Base-by-base conservation (phyloP, 2,797 vertebrate species). In the Trichosurus vulpecula region DNA sequence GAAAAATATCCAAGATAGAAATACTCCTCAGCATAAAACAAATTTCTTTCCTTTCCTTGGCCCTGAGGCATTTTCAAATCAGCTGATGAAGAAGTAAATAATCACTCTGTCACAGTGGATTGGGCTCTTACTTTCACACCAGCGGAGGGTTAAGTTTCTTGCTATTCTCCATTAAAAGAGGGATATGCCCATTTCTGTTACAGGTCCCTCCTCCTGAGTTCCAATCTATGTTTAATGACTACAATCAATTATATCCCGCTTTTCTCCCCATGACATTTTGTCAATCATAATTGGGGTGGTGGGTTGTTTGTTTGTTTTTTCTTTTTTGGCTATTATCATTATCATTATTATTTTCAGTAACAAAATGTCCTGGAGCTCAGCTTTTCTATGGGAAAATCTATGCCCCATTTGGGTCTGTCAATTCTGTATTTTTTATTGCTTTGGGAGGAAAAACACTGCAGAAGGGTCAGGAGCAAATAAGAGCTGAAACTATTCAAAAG, bases 301-400 rank as follows among this genome's bases (percentile, higher is more conserved):
- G 87, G 81, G 74, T 47, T 87, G 41, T 87, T 87, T 81, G 74
- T 81, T 81, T 81, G n/a, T 22, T 47, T 81, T 47, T 47, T 31
- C 11, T 61, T 35, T 96, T 93, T 91, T 94, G 55, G 92, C 91
- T 93, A 90, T 96, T 95, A 95, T 94, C 93, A 96, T 51, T 90
- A 94, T 96, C 94, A 56, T 97, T 96, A 96, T 97, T 97, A 97
- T 97, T 98, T 97, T 95, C 96, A 94, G 91, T 98, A 97, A 98
- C 54, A 96, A 98, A 98, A 92, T 96, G 95, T 12, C 54, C 74
- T 51, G 93, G 96, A 98, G 97, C 57, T 97, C 89, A 0, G 0
- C 35, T 97, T 87, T 57, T 93, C 89, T 0, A 8, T 96, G 47
- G 96, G 96, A 97, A 98, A 98, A 98, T 96, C 97, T 93, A 95